Evolutionary conservation across 2,113 vertebrate genomes (phyloP).

Genomic region (Vombatus ursinus): DNA sequence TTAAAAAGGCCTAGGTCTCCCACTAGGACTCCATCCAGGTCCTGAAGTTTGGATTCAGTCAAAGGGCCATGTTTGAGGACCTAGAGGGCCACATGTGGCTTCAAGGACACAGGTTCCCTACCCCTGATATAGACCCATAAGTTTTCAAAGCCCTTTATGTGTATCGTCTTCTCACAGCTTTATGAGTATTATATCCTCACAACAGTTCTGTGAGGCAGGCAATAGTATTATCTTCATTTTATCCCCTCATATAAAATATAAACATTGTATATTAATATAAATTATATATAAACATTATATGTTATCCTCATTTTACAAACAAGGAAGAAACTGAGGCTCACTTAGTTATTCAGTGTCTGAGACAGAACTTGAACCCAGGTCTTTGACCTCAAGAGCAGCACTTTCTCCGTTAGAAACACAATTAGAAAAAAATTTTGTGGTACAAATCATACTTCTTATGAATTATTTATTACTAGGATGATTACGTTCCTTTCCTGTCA

Average conservation of each 20-base stretch:
- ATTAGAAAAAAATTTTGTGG: slow-evolving; percentile 40
- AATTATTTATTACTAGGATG: slow-evolving; percentile 64
- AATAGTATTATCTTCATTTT: neutral
- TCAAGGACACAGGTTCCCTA: too few species aligned
- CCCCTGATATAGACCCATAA: neutral
- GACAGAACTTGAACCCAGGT: neutral
- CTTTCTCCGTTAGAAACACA: slow-evolving; percentile 45
- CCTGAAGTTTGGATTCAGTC: too few species aligned
- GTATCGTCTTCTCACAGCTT: too few species aligned
- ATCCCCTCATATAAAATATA: neutral
- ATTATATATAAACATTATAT: too few species aligned
- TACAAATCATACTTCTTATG: slow-evolving; percentile 48
- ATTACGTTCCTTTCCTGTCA: slow-evolving; percentile 71
- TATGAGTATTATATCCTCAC: neutral
- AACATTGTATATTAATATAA: neutral
- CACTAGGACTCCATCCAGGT: too few species aligned
- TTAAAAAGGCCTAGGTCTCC: too few species aligned
- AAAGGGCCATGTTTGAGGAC: too few species aligned
- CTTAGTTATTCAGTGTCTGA: neutral
- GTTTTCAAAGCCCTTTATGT: neutral
- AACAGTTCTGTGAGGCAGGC: neutral
- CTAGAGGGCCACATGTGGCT: too few species aligned
- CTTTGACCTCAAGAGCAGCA: neutral
- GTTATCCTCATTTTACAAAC: neutral
- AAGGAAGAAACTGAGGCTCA: neutral